Evolutionary conservation across 2,113 vertebrate genomes (phyloP).

Genomic region (Psittacus erithacus): DNA sequence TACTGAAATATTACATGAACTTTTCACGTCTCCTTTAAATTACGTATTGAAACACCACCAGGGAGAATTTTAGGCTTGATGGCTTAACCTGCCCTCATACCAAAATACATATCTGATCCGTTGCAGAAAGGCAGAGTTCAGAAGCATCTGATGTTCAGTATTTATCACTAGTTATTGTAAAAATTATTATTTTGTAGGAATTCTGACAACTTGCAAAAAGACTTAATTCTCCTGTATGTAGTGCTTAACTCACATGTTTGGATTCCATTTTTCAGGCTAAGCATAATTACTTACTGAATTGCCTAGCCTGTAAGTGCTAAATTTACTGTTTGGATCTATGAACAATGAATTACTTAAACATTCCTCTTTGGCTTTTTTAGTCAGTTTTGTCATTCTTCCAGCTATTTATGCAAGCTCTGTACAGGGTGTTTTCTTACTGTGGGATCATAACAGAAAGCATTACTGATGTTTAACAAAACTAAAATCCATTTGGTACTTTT

Average conservation of each 20-base stretch:
- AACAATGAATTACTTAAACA: not conserved
- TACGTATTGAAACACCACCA: not conserved
- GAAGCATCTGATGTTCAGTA: not conserved
- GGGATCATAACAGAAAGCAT: not conserved
- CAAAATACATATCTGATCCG: not conserved
- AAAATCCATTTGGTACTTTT: not conserved
- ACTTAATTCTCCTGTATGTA: not conserved
- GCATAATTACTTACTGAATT: not conserved
- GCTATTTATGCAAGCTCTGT: not conserved
- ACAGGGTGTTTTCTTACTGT: not conserved
- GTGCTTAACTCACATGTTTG: not conserved
- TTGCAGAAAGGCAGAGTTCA: not conserved
- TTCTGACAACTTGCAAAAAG: not conserved
- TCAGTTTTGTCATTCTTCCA: not conserved
- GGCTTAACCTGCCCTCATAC: not conserved
- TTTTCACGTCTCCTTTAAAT: not conserved
- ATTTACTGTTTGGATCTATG: not conserved
- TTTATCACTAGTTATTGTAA: not conserved
- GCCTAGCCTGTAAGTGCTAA: not conserved
- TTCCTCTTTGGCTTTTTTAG: not conserved
- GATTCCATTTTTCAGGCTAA: not conserved
- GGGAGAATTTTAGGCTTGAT: not conserved
- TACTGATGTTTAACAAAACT: not conserved
- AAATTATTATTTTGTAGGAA: not conserved
- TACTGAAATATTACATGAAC: not conserved